These are phyloP conservation scores for Heteromurus nitidus DNA, from an alignment of 2,888 invertebrate genomes.

Conservation along the genomic window DNA sequence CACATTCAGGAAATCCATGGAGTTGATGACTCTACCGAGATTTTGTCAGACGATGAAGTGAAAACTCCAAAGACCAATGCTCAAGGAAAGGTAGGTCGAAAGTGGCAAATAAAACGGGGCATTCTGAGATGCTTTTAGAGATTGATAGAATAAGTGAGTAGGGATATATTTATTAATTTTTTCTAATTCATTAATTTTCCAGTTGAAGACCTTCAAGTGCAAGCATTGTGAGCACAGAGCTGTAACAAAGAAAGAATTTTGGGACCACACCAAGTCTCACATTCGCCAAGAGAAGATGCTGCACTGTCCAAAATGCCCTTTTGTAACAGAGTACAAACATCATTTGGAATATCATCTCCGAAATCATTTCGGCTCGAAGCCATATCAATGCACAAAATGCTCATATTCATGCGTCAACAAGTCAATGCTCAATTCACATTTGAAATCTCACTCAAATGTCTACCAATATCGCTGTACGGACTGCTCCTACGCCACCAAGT, in stretches of 20 bases:
- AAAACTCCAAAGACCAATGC: conserved; percentile 82
- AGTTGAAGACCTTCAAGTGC: conserved; percentile 88
- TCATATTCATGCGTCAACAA: conserved; percentile 96
- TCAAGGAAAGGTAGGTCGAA: too few relatives aligned
- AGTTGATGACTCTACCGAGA: conserved; percentile 77
- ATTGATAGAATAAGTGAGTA: too few relatives aligned
- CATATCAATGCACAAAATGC: conserved; percentile 94
- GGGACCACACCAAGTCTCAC: conserved; percentile 92
- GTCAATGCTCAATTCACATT: conserved; percentile 94
- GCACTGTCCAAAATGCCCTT: conserved; percentile 93
- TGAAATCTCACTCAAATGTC: conserved; percentile 80
- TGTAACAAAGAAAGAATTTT: conserved; percentile 92
- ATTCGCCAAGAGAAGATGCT: conserved; percentile 95
- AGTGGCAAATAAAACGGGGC: too few relatives aligned
- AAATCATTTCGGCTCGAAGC: conserved; percentile 96
- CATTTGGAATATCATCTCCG: conserved; percentile 97
- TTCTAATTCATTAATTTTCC: conserved; percentile 9
- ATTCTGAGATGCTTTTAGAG: too few relatives aligned
- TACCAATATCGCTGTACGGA: conserved; percentile 95
- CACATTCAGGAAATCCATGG: conserved; percentile 78
- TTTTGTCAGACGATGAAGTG: conserved; percentile 74
- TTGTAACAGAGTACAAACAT: conserved; percentile 99
- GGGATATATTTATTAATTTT: too few relatives aligned
- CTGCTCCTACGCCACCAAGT: conserved; percentile 97
- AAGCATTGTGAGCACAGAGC: conserved; percentile 92